These are phyloP conservation scores for Latrodectus geometricus DNA, from an alignment of 1,140 invertebrate genomes.

Conservation along the genomic window DNA sequence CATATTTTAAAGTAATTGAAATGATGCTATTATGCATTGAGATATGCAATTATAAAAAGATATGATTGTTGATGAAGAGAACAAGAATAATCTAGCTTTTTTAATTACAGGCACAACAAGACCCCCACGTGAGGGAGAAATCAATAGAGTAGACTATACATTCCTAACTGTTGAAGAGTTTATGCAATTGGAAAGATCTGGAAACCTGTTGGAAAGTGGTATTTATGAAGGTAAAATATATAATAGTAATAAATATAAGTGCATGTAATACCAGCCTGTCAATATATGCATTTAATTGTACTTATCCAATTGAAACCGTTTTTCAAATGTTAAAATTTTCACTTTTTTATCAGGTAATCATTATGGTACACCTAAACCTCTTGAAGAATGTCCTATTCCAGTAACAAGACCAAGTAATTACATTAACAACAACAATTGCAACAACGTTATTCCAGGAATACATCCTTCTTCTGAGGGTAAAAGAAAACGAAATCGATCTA, in stretches of 20 bases:
- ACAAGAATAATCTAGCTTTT: too few relatives aligned
- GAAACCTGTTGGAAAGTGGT: conserved; percentile 77
- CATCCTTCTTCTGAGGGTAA: conserved; percentile 75
- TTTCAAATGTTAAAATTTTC: neutral
- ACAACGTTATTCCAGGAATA: conserved; percentile 71
- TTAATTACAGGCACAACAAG: conserved; percentile 65
- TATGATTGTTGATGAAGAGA: too few relatives aligned
- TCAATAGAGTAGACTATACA: conserved; percentile 79
- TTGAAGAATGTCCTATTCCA: conserved; percentile 67
- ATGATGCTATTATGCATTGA: too few relatives aligned
- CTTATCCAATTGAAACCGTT: neutral
- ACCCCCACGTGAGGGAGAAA: conserved; percentile 74
- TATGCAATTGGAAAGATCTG: conserved; percentile 74
- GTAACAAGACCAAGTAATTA: conserved; percentile 50
- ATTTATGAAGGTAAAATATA: conserved; percentile 70
- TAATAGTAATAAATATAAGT: too few relatives aligned
- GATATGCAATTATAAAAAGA: too few relatives aligned
- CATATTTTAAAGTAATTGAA: too few relatives aligned
- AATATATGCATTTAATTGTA: too few relatives aligned
- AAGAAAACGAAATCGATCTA: conserved; percentile 73
- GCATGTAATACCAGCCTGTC: too few relatives aligned
- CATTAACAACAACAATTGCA: conserved; percentile 13
- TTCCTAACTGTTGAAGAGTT: conserved; percentile 76
- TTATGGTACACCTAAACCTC: conserved; percentile 72
- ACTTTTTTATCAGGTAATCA: conserved; percentile 69